Base-by-base conservation (phyloP, 2,113 vertebrate species). In the Triplophysa siluroides region DNA sequence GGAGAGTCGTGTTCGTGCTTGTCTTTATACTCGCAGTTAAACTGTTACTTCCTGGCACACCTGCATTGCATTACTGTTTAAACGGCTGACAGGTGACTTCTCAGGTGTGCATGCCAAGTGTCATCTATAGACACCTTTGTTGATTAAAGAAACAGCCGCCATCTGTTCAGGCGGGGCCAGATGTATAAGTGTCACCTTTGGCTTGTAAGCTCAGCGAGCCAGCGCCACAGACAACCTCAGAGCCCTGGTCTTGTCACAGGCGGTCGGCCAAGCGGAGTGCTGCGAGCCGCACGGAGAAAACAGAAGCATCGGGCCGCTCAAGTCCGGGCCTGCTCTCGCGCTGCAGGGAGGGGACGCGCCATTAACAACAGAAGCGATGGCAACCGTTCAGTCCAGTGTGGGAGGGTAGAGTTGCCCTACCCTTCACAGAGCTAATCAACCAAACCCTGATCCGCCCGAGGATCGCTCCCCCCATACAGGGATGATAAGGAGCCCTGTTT, bases 351-450 rank as follows among this genome's bases (percentile, higher is more conserved):
- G 60, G 41, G 58, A 63, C 16, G 26, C 1, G 2, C 14, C 73
- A 63, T 76, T 62, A 76, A 29, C 21, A 63, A 50, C 38, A n/a
- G 62, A 77, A 77, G 26, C 8, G 6, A 33, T 76, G 73, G 60
- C 23, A 64, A 12, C 11, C 12, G 26, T 38, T 47, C 23, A 78
- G 83, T 83, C 76, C 83, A 87, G 87, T 83, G 83, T 85, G 81
- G 84, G 73, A 71, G 61, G 19, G n/a, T 60, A 63, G 70, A 67
- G 63, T 38, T 21, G 19, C 18, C 23, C 83, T 77, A 87, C 85
- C 89, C 90, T 88, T 90, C 86, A 84, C 78, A 76, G 74, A 75
- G 65, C 83, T 86, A 88, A 88, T 89, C 86, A 86, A 83, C 85
- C 83, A 79, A 83, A 78, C 84, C 85, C 66, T 54, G 56, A 76